Conservation (phyloP, 2,888 invertebrate genomes). For the Apamea crenata region DNA sequence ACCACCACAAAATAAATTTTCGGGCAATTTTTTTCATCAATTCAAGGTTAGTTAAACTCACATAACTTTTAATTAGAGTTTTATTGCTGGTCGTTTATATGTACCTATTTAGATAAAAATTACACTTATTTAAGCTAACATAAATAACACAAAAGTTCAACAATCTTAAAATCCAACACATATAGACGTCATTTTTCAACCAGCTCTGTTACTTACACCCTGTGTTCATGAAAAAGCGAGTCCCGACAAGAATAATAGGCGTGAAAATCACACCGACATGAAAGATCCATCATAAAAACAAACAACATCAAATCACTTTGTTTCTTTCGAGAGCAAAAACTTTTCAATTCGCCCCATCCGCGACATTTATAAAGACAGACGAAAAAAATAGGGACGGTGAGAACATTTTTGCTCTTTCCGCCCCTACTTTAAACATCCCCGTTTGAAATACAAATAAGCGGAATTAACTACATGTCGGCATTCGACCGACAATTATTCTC, state of each 20-base stretch:
- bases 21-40: background rate
- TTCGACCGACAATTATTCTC: conserved; percentile 83
- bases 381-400: conserved; percentile 46
- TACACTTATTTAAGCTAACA: too few relatives aligned
- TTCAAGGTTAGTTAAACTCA: background rate
- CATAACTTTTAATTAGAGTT: background rate
- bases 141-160: conserved; percentile 4
- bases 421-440: conserved; percentile 48
- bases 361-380: conserved; percentile 49
- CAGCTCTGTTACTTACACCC: conserved; percentile 40
- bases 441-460: conserved; percentile 80
- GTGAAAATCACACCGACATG: conserved; percentile 57
- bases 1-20: background rate
- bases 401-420: conserved; percentile 19
- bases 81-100: background rate
- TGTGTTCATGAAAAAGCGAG: conserved; percentile 54
- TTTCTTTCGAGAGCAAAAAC: conserved; percentile 57
- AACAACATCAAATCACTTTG: conserved; percentile 66
- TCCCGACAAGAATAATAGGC: conserved; percentile 58
- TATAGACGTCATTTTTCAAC: conserved; percentile 42
- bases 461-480: conserved; percentile 81
- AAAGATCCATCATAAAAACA: conserved; percentile 64
- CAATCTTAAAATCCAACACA: conserved; percentile 1
- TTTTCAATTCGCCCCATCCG: conserved; percentile 53
- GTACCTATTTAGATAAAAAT: background rate